Conservation (phyloP, 2,113 vertebrate species). For the Zapus hudsonius region DNA sequence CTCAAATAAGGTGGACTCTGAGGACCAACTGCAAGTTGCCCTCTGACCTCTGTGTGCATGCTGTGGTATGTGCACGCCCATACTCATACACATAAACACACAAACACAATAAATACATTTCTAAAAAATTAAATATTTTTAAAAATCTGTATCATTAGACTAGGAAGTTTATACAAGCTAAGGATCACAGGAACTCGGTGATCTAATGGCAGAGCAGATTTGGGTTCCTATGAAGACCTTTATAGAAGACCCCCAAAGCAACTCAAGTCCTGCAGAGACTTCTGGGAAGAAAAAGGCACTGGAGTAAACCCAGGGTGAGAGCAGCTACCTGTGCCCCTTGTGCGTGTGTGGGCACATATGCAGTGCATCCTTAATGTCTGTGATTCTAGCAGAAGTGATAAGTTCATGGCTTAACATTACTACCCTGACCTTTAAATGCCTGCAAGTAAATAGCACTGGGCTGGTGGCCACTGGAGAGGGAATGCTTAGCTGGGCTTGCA, state of each 20-base stretch:
- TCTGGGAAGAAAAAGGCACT: not conserved
- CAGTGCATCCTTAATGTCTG: not conserved
- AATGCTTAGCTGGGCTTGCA: not conserved
- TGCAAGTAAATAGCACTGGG: slow-evolving; percentile 36
- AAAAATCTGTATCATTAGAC: not conserved
- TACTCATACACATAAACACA: too few relatives aligned
- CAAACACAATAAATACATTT: too few relatives aligned
- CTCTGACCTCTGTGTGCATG: too few relatives aligned
- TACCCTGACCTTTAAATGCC: slow-evolving; percentile 63
- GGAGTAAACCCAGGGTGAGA: not conserved
- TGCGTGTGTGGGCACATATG: not conserved
- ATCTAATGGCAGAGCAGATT: not conserved
- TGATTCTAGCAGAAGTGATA: slow-evolving; percentile 39
- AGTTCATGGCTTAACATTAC: slow-evolving; percentile 40
- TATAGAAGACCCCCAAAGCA: not conserved
- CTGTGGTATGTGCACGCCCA: too few relatives aligned
- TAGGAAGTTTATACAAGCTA: not conserved
- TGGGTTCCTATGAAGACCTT: not conserved
- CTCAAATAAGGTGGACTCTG: too few relatives aligned
- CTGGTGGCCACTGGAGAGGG: not conserved
- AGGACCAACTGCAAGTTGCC: too few relatives aligned
- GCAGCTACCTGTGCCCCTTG: not conserved
- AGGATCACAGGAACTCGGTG: not conserved
- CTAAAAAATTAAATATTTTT: not conserved
- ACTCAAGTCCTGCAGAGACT: not conserved